phyloP scores from a whole-genome alignment of 2,113 vertebrate genomes.

The Neomonachus schauinslandi region DNA sequence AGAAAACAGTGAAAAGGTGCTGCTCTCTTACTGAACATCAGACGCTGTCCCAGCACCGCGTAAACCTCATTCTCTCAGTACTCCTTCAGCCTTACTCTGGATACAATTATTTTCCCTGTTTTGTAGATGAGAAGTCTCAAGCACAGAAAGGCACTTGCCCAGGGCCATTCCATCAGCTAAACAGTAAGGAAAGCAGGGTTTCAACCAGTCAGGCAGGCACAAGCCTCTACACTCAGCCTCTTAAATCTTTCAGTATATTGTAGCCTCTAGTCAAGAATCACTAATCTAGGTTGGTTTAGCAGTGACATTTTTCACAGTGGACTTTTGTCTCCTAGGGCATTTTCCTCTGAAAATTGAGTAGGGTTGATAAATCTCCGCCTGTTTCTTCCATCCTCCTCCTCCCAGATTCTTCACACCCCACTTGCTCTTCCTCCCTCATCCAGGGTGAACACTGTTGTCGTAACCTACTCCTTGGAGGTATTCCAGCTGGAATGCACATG shows the following conservation, averaged over 20 bases:
- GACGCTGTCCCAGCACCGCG: fast-evolving
- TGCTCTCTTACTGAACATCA: fast-evolving
- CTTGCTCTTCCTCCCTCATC: fast-evolving
- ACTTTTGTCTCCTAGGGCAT: not conserved
- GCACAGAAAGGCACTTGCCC: not conserved
- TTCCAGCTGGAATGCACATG: not conserved
- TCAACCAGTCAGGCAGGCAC: not conserved
- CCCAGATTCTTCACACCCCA: fast-evolving
- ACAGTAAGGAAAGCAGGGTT: not conserved
- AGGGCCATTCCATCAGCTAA: no score
- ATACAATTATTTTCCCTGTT: fast-evolving
- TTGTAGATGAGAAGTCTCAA: not conserved
- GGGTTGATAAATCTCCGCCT: not conserved
- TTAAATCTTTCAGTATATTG: not conserved
- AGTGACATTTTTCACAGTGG: not conserved
- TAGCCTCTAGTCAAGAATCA: not conserved
- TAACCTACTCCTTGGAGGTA: fast-evolving
- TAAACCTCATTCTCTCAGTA: not conserved
- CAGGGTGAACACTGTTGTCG: fast-evolving
- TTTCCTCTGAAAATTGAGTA: not conserved
- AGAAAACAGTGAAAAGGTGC: fast-evolving
- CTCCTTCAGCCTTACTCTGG: not conserved
- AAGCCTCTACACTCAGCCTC: not conserved
- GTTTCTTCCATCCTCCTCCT: not conserved
- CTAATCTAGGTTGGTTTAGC: not conserved